Percentiles rank a stretch among this genome's conserved stretches.
phyloP scores from a whole-genome alignment of 2,113 vertebrate species.

The Proterorhinus semilunaris region DNA sequence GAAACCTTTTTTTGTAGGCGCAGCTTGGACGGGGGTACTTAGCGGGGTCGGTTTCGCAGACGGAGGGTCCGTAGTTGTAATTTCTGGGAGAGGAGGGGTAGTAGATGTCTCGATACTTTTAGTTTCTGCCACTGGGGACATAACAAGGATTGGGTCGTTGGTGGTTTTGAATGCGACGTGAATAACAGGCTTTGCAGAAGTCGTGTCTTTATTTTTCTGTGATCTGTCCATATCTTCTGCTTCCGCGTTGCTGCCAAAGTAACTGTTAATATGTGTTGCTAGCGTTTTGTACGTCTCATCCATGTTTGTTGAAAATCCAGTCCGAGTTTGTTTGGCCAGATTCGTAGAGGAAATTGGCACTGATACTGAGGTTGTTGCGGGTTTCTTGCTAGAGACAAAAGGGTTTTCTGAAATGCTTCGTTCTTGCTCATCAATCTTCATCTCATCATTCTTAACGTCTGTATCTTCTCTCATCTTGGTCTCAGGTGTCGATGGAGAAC shows the following conservation, averaged over 20 bases:
- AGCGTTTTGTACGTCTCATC: slow-evolving; percentile 88
- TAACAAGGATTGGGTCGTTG: slow-evolving; percentile 35
- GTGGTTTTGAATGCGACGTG: not conserved
- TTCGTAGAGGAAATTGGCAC: slow-evolving; percentile 15
- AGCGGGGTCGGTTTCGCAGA: slow-evolving; percentile 12
- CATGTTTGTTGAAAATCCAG: slow-evolving; percentile 82
- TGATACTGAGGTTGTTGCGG: slow-evolving; percentile 10
- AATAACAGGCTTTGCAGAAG: slow-evolving; percentile 11
- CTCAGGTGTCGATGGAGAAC: slow-evolving; percentile 2
- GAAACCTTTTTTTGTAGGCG: slow-evolving; percentile 85
- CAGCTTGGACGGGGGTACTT: slow-evolving; percentile 30
- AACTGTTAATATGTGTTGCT: slow-evolving; percentile 87
- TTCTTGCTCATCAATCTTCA: slow-evolving; percentile 11
- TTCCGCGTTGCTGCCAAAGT: slow-evolving; percentile 74
- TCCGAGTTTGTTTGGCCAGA: slow-evolving; percentile 64
- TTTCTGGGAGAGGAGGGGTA: slow-evolving; percentile 20
- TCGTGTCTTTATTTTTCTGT: slow-evolving; percentile 38
- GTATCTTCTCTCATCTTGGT: slow-evolving; percentile 37
- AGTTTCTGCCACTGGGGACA: slow-evolving; percentile 48
- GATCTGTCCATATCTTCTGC: slow-evolving; percentile 62
- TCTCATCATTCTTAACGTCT: slow-evolving; percentile 4
- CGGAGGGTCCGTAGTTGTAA: slow-evolving; percentile 13
- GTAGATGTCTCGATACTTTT: slow-evolving; percentile 31
- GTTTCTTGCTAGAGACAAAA: slow-evolving; percentile 48
- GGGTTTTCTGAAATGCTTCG: slow-evolving; percentile 34